These are phyloP conservation scores for Phaonia tiefii DNA, from an alignment of 2,888 invertebrate genomes.

Conservation along the genomic window DNA sequence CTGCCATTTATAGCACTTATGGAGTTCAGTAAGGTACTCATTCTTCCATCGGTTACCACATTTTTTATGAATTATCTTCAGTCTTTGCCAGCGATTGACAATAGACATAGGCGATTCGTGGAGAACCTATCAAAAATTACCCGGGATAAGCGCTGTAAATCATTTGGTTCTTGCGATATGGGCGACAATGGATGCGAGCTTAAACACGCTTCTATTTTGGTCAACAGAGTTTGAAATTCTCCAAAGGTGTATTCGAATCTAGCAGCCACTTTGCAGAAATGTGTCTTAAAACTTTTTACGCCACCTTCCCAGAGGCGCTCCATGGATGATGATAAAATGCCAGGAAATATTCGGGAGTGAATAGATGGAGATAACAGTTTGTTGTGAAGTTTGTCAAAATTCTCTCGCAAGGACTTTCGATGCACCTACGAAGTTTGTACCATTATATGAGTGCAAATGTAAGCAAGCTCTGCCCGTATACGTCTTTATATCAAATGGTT, in stretches of 20 bases:
- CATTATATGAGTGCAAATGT: not conserved
- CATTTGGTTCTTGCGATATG: slow-evolving; percentile 36
- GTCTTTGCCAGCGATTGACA: not conserved
- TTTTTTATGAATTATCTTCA: not conserved
- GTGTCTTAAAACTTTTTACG: not conserved
- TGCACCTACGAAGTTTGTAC: not conserved
- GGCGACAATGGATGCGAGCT: slow-evolving; percentile 42
- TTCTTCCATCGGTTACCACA: slow-evolving; percentile 7
- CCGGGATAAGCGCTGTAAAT: slow-evolving; percentile 43
- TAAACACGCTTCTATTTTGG: slow-evolving; percentile 45
- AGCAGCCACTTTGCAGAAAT: slow-evolving; percentile 53
- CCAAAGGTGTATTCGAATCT: slow-evolving; percentile 17
- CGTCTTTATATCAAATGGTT: slow-evolving; percentile 29
- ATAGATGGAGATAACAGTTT: too few species aligned
- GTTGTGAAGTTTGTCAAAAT: too few species aligned
- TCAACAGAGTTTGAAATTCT: slow-evolving; percentile 35
- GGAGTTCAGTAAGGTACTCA: too few species aligned
- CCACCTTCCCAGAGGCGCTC: slow-evolving; percentile 34
- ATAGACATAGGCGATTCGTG: slow-evolving; percentile 6
- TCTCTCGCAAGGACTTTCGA: not conserved
- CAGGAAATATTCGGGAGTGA: not conserved
- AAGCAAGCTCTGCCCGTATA: not conserved
- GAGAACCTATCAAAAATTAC: slow-evolving; percentile 40
- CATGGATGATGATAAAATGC: not conserved
- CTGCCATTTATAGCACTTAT: too few species aligned